Conservation (phyloP, 2,888 invertebrate genomes). For the Caradrina kadenii region DNA sequence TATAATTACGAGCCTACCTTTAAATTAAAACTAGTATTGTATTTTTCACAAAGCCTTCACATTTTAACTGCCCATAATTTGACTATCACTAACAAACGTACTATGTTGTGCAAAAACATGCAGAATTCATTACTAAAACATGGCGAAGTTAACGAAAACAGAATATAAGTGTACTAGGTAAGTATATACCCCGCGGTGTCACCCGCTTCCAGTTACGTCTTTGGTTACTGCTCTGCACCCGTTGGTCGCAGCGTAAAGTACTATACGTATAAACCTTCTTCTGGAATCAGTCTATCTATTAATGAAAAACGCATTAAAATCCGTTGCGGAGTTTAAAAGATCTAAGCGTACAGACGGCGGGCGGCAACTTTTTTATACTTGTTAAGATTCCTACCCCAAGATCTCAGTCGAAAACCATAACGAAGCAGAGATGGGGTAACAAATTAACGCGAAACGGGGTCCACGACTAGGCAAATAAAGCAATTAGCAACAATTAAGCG, state of each 20-base stretch:
- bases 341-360: too few relatives aligned
- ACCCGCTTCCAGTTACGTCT: too few relatives aligned
- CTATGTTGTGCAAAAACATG: background rate
- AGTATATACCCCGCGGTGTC: too few relatives aligned
- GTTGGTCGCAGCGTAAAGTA: too few relatives aligned
- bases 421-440: conserved; percentile 42
- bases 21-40: background rate
- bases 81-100: background rate
- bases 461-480: conserved; percentile 51
- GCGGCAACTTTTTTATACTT: too few relatives aligned
- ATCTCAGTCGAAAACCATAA: conserved; percentile 19
- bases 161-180: conserved; percentile 25
- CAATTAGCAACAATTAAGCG: conserved; percentile 62
- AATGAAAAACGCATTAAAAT: too few relatives aligned
- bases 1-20: background rate
- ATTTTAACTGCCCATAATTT: background rate
- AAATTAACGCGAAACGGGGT: conserved; percentile 44
- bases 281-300: too few relatives aligned
- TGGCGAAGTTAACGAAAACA: conserved; percentile 16
- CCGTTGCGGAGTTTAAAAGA: too few relatives aligned
- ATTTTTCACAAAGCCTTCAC: background rate
- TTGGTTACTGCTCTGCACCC: too few relatives aligned
- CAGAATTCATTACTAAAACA: background rate
- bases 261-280: too few relatives aligned
- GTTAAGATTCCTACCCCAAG: too few relatives aligned